phyloP scores from a whole-genome alignment of 2,113 vertebrate genomes.

The Paedocypris sp. region DNA sequence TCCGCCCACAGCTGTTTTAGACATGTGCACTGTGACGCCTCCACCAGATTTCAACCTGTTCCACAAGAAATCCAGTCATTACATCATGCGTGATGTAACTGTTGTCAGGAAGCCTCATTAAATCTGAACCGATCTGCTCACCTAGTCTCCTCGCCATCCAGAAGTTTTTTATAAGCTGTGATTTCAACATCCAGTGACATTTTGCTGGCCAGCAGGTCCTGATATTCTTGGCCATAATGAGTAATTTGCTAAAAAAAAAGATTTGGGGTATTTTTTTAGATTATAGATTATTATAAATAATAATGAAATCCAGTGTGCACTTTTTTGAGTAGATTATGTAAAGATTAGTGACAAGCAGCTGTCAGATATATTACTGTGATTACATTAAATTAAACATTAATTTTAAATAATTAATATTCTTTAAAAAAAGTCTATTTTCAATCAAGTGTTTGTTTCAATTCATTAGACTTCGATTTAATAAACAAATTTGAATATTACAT shows the following conservation, averaged over 20 bases:
- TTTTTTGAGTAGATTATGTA: no score
- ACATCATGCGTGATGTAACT: not conserved
- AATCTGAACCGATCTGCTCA: not conserved
- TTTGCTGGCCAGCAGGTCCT: constrained; percentile 52
- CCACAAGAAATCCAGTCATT: not conserved
- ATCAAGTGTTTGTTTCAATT: no score
- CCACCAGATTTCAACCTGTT: constrained; percentile 47
- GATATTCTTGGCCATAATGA: constrained; percentile 51
- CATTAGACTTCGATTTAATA: no score
- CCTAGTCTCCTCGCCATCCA: constrained; percentile 44
- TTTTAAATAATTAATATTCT: no score
- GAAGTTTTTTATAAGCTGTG: constrained; percentile 41
- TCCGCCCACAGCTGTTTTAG: constrained; percentile 32
- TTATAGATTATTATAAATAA: no score
- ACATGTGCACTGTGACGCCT: constrained; percentile 49
- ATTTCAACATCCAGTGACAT: constrained; percentile 49
- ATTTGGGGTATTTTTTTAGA: no score
- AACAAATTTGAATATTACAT: no score
- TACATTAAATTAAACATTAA: no score
- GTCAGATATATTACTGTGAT: no score
- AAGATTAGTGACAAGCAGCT: no score
- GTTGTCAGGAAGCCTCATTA: not conserved
- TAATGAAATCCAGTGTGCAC: no score
- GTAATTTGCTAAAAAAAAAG: constrained; percentile 54
- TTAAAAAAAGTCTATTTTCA: no score